Conservation (phyloP, 2,888 invertebrate species). For the Drosophila meridiana region DNA sequence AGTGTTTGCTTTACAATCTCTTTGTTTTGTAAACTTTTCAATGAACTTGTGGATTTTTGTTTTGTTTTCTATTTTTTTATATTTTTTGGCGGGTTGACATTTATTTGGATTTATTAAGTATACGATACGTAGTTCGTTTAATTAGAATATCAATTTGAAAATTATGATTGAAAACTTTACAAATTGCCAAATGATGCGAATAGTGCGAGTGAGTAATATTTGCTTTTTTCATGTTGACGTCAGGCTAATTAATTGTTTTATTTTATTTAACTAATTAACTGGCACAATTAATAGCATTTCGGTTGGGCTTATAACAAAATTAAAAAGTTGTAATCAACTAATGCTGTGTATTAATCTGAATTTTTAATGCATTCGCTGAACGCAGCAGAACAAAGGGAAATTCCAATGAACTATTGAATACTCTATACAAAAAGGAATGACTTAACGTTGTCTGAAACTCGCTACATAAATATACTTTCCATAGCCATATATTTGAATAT, state of each 20-base stretch:
- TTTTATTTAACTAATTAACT: slow-evolving; percentile 60
- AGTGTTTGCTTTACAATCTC: slow-evolving; percentile 29
- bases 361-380: slow-evolving; percentile 26
- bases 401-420: neutral
- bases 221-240: slow-evolving; percentile 13
- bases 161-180: slow-evolving; percentile 18
- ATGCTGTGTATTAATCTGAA: slow-evolving; percentile 15
- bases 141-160: slow-evolving; percentile 35
- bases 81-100: slow-evolving; percentile 72
- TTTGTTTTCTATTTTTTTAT: slow-evolving; percentile 20
- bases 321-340: slow-evolving; percentile 41
- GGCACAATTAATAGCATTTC: slow-evolving; percentile 24
- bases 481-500: slow-evolving; percentile 21
- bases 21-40: slow-evolving; percentile 25
- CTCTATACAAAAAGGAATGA: neutral
- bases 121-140: slow-evolving; percentile 34
- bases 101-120: slow-evolving; percentile 51
- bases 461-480: slow-evolving; percentile 16
- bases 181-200: slow-evolving; percentile 40
- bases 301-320: slow-evolving; percentile 42
- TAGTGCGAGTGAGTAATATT: slow-evolving; percentile 15
- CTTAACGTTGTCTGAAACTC: slow-evolving; percentile 1
- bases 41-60: slow-evolving; percentile 46
- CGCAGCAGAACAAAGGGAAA: neutral
- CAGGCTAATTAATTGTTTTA: slow-evolving; percentile 61